A percentile compares a stretch with the other conserved stretches of the same genome.
phyloP scores from a whole-genome alignment of 1,140 invertebrate genomes.

The Lucilia sericata region DNA sequence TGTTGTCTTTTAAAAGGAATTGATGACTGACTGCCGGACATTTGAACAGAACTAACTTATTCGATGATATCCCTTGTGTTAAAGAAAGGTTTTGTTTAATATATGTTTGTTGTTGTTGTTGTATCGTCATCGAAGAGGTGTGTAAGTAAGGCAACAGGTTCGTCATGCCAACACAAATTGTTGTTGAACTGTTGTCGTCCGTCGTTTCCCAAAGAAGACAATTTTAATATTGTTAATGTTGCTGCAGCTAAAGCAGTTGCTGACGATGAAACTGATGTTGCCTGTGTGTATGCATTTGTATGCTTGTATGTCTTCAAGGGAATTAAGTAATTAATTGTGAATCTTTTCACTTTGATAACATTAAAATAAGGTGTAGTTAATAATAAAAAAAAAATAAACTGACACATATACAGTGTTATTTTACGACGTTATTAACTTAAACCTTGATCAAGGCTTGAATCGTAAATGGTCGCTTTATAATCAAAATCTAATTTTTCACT shows the following conservation, averaged over 20 bases:
- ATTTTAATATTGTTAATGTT: not conserved
- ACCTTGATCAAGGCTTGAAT: no score
- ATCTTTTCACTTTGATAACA: conserved; percentile 45
- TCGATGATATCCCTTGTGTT: not conserved
- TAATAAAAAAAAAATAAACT: no score
- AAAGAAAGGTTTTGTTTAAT: not conserved
- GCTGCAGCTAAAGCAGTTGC: conserved; percentile 11
- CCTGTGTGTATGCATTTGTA: conserved; percentile 56
- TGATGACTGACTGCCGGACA: not conserved
- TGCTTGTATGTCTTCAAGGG: conserved; percentile 59
- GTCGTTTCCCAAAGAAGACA: not conserved
- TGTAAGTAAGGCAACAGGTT: conserved; percentile 32
- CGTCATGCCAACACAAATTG: conserved; percentile 25
- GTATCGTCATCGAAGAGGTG: conserved; percentile 5
- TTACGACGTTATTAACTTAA: no score
- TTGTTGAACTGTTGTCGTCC: not conserved
- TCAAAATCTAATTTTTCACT: no score
- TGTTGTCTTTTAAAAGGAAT: not conserved
- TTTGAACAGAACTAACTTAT: not conserved
- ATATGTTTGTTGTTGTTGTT: not conserved
- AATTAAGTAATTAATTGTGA: conserved; percentile 67
- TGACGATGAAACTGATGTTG: not conserved
- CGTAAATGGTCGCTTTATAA: no score
- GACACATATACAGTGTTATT: no score
- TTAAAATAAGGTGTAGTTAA: conserved; percentile 15